These are phyloP conservation scores for Littorina saxatilis DNA, from an alignment of 1,140 invertebrate species.

Conservation along the genomic window DNA sequence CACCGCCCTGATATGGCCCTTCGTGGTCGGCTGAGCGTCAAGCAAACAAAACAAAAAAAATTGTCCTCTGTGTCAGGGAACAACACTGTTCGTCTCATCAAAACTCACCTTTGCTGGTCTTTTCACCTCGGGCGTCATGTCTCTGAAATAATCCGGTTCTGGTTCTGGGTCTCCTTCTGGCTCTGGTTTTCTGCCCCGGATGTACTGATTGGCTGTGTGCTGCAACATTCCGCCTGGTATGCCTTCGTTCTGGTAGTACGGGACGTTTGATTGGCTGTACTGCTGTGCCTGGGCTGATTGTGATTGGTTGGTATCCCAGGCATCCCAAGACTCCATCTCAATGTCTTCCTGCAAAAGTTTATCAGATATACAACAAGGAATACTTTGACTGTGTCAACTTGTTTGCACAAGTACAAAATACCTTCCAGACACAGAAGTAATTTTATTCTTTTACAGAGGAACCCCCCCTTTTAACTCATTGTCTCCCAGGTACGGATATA, in stretches of 20 bases:
- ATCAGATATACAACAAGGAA: not conserved
- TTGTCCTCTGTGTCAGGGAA: too few species aligned
- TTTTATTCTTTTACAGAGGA: too few species aligned
- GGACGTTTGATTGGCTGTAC: not conserved
- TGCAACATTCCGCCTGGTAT: not conserved
- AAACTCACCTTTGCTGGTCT: conserved; percentile 53
- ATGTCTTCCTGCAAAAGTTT: conserved; percentile 14
- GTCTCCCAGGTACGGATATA: too few species aligned
- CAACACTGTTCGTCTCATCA: too few species aligned
- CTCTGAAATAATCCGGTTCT: conserved; percentile 57
- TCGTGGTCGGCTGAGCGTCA: too few species aligned
- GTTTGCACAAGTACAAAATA: too few species aligned
- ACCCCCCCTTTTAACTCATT: too few species aligned
- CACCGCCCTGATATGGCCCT: too few species aligned
- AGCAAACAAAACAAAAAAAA: too few species aligned
- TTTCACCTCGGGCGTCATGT: conserved; percentile 53
- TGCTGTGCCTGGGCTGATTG: not conserved
- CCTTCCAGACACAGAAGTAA: too few species aligned
- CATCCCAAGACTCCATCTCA: conserved; percentile 40
- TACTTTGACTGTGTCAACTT: too few species aligned
- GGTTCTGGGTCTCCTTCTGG: conserved; percentile 45
- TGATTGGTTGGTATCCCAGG: conserved; percentile 14
- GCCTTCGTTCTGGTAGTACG: not conserved
- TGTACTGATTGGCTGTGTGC: not conserved
- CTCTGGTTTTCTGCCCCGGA: conserved; percentile 6